Evolutionary conservation across 2,113 vertebrate species (phyloP), one percentile per base, ranked within the genome.

Genomic region (Miniopterus natalensis): DNA sequence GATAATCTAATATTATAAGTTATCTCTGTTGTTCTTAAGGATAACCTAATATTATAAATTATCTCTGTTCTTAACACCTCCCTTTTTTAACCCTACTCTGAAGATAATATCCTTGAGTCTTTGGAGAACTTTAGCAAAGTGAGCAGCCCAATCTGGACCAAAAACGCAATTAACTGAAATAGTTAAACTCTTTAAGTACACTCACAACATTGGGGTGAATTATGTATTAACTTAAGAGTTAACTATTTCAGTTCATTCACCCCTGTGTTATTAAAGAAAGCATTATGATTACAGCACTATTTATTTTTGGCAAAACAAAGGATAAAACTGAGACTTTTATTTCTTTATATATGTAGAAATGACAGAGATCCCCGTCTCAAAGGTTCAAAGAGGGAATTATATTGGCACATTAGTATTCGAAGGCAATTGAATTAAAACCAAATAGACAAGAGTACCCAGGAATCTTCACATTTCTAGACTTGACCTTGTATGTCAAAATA

Each of bases 41-140:
- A 90, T 13, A 84, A 65, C 12, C 51, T 84, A 84, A 74, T 0
- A 29, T 23, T 40, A 20, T 78, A 59, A 53, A 15, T 71, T 12
- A 77, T 42, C 59, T 92, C 55, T 74, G 4, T 65, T 47, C 29
- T 65, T 61, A 90, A 45, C 40, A 23, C 18, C 31, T 90, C 13
- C 23, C 81, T 83, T 78, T 68, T 23, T 83, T 53, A 17, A 88
- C 49, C 13, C 47, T 63, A 65, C 25, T 80, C 47, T 84, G 12
- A 91, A 88, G 21, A 95, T 1, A 77, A 29, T 70, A 88, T 49
- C 55, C 42, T 81, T 77, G 29, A 93, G 63, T 45, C 23, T 94
- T 59, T 59, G 63, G 59, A 40, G 53, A 96, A 95, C 89, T 94
- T 96, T 9, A 86, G 55, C 86, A 89, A 93, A 92, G 42, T 61